phyloP scores from a whole-genome alignment of 92 coral and sea anemone species.

The Diadumene lineata region DNA sequence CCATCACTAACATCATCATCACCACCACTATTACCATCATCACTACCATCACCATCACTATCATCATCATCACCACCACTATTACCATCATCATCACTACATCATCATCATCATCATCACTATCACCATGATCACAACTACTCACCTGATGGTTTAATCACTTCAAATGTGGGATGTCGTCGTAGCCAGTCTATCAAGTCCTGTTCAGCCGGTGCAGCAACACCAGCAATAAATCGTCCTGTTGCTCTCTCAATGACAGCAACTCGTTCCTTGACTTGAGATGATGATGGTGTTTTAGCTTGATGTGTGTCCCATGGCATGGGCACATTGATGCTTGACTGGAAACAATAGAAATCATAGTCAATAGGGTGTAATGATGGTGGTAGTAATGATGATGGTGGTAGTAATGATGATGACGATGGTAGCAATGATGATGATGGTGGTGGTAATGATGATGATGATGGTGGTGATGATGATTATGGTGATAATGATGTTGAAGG shows the following conservation, averaged over 20 bases:
- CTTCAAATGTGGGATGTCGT: conserved; percentile 92
- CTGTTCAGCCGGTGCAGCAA: conserved; percentile 91
- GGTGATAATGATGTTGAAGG: too few species aligned
- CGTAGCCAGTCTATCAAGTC: conserved; percentile 81
- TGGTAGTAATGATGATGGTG: too few species aligned
- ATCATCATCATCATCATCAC: background rate
- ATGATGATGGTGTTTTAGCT: conserved; percentile 26
- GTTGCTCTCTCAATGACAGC: conserved; percentile 91
- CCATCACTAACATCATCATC: background rate
- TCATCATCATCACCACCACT: background rate
- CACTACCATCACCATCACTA: background rate
- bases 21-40: background rate
- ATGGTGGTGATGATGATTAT: too few species aligned
- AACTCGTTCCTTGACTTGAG: conserved; percentile 64
- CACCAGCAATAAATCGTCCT: conserved; percentile 94
- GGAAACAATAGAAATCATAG: background rate
- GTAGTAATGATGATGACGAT: too few species aligned
- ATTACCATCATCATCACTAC: background rate
- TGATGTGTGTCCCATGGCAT: conserved; percentile 63
- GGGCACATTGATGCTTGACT: conserved; percentile 63
- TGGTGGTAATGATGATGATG: too few species aligned
- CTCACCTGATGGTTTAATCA: conserved; percentile 68
- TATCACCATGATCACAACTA: background rate
- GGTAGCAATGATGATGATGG: too few species aligned
- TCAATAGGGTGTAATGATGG: too few species aligned